A percentile compares a stretch with the other conserved stretches of the same genome.
phyloP scores from a whole-genome alignment of 2,797 vertebrate genomes.

The Coluber constrictor region DNA sequence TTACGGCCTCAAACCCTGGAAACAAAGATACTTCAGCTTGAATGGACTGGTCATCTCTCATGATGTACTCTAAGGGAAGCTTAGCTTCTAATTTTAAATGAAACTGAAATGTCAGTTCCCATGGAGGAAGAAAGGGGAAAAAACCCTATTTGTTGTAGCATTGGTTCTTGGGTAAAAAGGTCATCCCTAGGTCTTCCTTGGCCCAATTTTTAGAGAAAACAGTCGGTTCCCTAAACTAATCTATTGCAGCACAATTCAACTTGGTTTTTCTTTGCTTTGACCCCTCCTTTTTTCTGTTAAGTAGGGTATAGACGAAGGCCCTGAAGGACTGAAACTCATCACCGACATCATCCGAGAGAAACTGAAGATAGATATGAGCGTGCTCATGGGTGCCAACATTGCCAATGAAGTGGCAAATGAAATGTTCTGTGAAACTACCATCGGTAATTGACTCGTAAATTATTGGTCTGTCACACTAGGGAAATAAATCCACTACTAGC shows the following conservation, averaged over 20 bases:
- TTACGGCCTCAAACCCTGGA: not conserved
- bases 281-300: not conserved
- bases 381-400: conserved; percentile 92
- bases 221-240: not conserved
- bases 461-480: not conserved
- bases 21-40: not conserved
- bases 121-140: not conserved
- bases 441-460: conserved; percentile 69
- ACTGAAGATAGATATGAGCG: conserved; percentile 83
- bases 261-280: conserved; percentile 11
- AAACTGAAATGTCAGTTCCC: not conserved
- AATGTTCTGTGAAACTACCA: conserved; percentile 91
- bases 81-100: not conserved
- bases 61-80: not conserved
- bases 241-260: not conserved
- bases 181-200: not conserved
- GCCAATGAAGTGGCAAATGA: conserved; percentile 87
- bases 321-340: conserved; percentile 81
- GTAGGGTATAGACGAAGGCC: conserved; percentile 84
- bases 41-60: not conserved
- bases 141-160: not conserved
- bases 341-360: conserved; percentile 86
- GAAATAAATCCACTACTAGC: not conserved
- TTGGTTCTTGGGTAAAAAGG: not conserved
- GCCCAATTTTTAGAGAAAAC: not conserved